Conservation (phyloP, 2,888 invertebrate species). For the Congeria kusceri region DNA sequence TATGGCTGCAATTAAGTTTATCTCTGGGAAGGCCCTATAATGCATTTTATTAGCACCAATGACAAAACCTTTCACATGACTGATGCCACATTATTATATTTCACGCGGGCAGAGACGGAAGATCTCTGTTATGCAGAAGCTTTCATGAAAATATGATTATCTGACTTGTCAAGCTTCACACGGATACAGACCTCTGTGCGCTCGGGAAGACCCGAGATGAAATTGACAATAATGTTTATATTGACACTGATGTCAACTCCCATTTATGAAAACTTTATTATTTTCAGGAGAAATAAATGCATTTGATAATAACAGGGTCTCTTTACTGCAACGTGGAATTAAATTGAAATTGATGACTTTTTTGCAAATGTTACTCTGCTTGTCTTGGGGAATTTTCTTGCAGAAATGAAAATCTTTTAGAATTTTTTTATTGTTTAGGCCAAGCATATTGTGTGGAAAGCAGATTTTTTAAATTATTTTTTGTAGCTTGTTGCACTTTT, state of each 20-base stretch:
- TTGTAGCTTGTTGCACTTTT: too few relatives aligned
- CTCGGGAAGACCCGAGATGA: constrained; percentile 49
- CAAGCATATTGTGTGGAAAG: too few relatives aligned
- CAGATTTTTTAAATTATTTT: too few relatives aligned
- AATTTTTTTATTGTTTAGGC: too few relatives aligned
- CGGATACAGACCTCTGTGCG: constrained; percentile 48
- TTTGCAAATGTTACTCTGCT: constrained; percentile 37
- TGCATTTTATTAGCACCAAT: constrained; percentile 67
- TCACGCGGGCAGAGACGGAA: constrained; percentile 51
- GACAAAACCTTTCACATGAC: constrained; percentile 65
- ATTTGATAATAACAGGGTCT: constrained; percentile 63
- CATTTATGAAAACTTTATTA: constrained; percentile 68
- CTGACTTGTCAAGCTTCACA: constrained; percentile 50
- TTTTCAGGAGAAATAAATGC: constrained; percentile 64
- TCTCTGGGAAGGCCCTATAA: constrained; percentile 51
- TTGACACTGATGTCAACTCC: constrained; percentile 59
- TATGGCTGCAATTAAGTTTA: constrained; percentile 65
- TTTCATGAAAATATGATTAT: constrained; percentile 45
- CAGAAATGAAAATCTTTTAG: constrained; percentile 11
- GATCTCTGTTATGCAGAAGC: constrained; percentile 41
- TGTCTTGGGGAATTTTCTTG: constrained; percentile 6
- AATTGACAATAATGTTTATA: constrained; percentile 67
- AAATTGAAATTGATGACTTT: constrained; percentile 66
- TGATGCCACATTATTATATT: constrained; percentile 58
- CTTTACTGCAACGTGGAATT: constrained; percentile 40